Conservation (phyloP, 2,113 vertebrate genomes). For the Clarias gariepinus region DNA sequence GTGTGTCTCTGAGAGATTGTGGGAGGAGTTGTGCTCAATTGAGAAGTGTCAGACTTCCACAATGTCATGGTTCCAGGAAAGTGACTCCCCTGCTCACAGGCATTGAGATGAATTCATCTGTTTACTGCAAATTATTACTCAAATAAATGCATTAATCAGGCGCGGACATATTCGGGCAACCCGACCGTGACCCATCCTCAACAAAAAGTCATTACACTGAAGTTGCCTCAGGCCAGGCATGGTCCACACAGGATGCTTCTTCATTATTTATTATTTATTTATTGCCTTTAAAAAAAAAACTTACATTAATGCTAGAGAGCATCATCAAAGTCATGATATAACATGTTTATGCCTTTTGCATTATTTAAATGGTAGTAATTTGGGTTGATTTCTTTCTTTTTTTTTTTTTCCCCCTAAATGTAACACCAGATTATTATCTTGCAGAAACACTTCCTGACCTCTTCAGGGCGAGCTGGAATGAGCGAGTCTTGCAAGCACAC, state of each 20-base stretch:
- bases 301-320: background rate
- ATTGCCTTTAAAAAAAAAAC: background rate
- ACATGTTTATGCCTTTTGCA: background rate
- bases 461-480: conserved; percentile 28
- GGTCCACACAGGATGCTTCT: background rate
- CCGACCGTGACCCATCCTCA: background rate
- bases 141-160: conserved; percentile 21
- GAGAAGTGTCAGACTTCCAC: conserved; percentile 22
- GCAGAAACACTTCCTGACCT: conserved; percentile 29
- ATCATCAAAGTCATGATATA: background rate
- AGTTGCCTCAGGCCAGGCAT: background rate
- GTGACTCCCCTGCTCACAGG: conserved; percentile 8
- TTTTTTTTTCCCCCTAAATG: background rate
- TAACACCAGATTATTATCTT: conserved; percentile 34
- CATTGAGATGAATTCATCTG: conserved; percentile 4
- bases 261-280: background rate
- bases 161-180: background rate
- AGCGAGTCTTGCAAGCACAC: background rate
- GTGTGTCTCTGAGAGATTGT: background rate
- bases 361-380: background rate
- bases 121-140: conserved; percentile 18
- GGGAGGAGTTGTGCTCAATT: conserved; percentile 5
- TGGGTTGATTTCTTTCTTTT: background rate
- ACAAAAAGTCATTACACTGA: background rate
- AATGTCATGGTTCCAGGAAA: conserved; percentile 10